These are phyloP conservation scores for Cheilosia grossa DNA, from an alignment of 2,888 invertebrate genomes.

Conservation along the genomic window DNA sequence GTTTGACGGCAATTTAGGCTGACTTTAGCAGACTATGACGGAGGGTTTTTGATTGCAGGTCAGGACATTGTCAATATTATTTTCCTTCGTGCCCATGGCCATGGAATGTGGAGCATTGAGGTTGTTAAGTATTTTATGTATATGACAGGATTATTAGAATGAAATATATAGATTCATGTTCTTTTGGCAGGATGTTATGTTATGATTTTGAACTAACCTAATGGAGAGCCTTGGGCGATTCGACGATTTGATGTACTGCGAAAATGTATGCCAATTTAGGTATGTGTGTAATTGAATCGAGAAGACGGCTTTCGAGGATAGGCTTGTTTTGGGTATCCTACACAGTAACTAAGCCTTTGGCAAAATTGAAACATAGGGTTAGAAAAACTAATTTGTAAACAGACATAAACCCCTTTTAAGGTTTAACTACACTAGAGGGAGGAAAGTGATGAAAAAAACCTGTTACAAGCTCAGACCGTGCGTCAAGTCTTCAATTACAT, in stretches of 20 bases:
- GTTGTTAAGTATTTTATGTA: background rate
- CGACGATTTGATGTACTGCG: background rate
- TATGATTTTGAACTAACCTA: conserved; percentile 5
- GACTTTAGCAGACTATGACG: conserved; percentile 45
- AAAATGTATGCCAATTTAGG: background rate
- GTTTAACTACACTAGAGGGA: no score
- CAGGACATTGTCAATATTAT: conserved; percentile 39
- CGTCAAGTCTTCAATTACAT: no score
- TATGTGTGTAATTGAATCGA: background rate
- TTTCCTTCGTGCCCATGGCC: conserved; percentile 13
- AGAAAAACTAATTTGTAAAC: no score
- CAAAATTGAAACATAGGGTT: no score
- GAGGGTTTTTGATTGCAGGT: conserved; percentile 40
- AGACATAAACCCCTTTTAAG: no score
- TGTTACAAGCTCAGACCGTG: no score
- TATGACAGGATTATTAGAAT: conserved; percentile 5
- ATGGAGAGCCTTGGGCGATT: background rate
- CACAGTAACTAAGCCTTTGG: no score
- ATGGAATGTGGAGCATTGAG: background rate
- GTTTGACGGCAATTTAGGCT: conserved; percentile 35
- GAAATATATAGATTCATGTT: background rate
- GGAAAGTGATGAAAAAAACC: no score
- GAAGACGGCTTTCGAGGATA: no score
- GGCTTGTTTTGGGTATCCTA: no score
- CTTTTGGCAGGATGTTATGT: background rate